Evolutionary conservation across 2,113 vertebrate genomes (phyloP).

Genomic region (Podarcis raffonei): DNA sequence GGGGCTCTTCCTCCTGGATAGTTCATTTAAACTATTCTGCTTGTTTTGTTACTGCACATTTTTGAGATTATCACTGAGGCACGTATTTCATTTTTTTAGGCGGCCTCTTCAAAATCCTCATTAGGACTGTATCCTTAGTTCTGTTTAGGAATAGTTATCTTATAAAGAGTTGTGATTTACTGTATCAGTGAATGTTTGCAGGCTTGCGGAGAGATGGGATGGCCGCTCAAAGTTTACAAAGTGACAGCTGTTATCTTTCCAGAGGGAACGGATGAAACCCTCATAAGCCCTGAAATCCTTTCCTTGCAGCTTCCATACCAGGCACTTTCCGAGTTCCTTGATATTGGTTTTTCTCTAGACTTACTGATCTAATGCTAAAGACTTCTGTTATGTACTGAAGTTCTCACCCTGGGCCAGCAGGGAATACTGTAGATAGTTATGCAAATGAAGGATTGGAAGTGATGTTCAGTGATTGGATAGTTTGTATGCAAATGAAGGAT

Average conservation of each 20-base stretch:
- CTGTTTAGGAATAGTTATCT: not conserved
- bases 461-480: too few relatives aligned
- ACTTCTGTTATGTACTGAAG: not conserved
- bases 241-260: not conserved
- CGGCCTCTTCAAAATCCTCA: conserved; percentile 21
- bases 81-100: not conserved
- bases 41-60: conserved; percentile 19
- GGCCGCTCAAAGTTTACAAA: not conserved
- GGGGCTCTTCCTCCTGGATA: not conserved
- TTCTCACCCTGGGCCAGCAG: too few relatives aligned
- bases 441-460: too few relatives aligned
- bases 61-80: conserved; percentile 10
- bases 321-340: conserved; percentile 3
- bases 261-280: not conserved
- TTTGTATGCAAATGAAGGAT: too few relatives aligned
- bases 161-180: not conserved
- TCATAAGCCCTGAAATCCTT: not conserved
- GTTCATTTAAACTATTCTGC: not conserved
- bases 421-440: too few relatives aligned
- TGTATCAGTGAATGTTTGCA: not conserved
- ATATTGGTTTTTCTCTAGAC: not conserved
- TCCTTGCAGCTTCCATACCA: conserved; percentile 4
- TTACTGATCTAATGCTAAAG: not conserved
- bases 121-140: conserved; percentile 15
- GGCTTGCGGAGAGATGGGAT: not conserved